These are phyloP conservation scores for Oryzaephilus surinamensis DNA, from an alignment of 1,140 invertebrate species.

Conservation along the genomic window DNA sequence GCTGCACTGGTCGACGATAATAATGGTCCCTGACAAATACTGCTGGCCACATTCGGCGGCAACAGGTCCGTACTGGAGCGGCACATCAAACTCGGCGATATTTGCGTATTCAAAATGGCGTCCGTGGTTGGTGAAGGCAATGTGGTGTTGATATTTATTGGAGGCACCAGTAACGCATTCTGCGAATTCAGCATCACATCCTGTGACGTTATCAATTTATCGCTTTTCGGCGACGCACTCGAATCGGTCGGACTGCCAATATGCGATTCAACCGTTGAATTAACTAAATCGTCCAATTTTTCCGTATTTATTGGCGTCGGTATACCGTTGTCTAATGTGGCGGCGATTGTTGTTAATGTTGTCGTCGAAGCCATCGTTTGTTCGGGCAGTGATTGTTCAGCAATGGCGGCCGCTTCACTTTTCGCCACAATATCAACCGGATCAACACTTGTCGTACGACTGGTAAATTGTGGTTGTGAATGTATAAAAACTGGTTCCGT, in stretches of 20 bases:
- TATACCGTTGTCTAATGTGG: conserved; percentile 3
- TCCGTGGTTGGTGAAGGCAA: conserved; percentile 34
- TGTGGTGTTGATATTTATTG: conserved; percentile 25
- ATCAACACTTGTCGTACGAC: conserved; percentile 11
- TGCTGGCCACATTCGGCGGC: too few relatives aligned
- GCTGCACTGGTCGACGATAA: too few relatives aligned
- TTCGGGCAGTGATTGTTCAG: conserved; percentile 35
- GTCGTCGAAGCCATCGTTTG: conserved; percentile 36
- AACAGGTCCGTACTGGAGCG: conserved; percentile 12
- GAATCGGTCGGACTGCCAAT: conserved; percentile 33
- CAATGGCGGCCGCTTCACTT: conserved; percentile 40
- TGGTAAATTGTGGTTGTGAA: conserved; percentile 14
- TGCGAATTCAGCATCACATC: conserved; percentile 40
- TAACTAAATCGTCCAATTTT: conserved; percentile 53
- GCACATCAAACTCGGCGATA: conserved; percentile 47
- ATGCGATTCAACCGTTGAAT: conserved; percentile 49
- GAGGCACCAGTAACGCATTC: conserved; percentile 30
- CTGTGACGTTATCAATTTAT: conserved; percentile 41
- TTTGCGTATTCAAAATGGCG: conserved; percentile 49
- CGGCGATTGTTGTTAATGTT: conserved; percentile 37
- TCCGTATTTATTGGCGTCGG: conserved; percentile 31
- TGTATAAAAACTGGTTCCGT: conserved; percentile 14
- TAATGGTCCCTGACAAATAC: too few relatives aligned
- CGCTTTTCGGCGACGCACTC: conserved; percentile 35
- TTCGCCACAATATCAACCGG: conserved; percentile 21